Base-by-base conservation (phyloP, 2,113 vertebrate genomes). In the Ahaetulla prasina region DNA sequence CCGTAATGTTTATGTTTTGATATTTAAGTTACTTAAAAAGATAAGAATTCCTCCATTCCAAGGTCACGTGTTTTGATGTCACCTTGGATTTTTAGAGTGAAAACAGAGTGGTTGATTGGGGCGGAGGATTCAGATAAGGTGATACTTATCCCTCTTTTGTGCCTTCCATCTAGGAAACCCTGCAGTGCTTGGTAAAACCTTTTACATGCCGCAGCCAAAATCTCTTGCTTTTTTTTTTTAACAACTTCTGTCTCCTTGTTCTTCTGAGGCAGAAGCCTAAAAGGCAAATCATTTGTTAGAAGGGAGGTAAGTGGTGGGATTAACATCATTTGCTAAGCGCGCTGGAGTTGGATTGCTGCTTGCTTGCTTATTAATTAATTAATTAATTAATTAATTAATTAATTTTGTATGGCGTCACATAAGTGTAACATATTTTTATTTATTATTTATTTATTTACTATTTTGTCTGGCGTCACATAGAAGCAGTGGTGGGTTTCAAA, bases 11-110 rank as follows among this genome's bases (percentile, higher is more conserved):
- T 53, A 94, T 90, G 80, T 60, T 57, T 94, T 86, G 92, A 90
- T 96, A 52, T 91, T 91, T 91, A 45, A 92, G 91, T 96, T 93
- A 96, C 94, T 94, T 96, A 95, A 96, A 95, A 93, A 94, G 96
- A 96, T 94, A 50, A 35, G 60, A 94, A 93, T 96, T 90, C 91
- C 43, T 94, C 95, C 92, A 89, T 92, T 90, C 93, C 9, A 10
- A 91, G 93, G 92, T 93, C 52, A 88, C 23, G 9, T 87, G 74
- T 93, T 68, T 47, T 74, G 93, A 89, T 53, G 92, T 87, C 43
- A n/a, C 3, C 35, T 88, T 87, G 49, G 91, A 25, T 94, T n/a
- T n/a, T 53, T 57, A 45, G 12, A 74, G 85, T 68, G 27, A 54
- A 47, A 50, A 35, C 14, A 35, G n/a, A 43, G 23, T 25, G 49